Percentiles rank a stretch among this genome's conserved stretches.
phyloP scores from a whole-genome alignment of 1,140 invertebrate species.

The Drosophila prosaltans region DNA sequence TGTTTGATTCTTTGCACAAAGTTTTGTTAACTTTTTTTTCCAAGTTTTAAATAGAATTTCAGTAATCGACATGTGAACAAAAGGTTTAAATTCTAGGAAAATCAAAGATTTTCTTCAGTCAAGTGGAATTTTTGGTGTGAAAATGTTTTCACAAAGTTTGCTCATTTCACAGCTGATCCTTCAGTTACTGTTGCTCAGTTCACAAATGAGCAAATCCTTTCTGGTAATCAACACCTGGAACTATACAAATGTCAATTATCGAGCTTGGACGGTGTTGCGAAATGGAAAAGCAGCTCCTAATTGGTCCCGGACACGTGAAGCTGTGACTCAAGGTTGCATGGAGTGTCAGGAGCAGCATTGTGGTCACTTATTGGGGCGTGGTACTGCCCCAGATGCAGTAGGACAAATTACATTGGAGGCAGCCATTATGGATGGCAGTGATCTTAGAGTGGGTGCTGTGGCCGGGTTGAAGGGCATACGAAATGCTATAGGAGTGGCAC shows the following conservation, averaged over 20 bases:
- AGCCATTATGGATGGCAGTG: not conserved
- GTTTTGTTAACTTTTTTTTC: too few relatives aligned
- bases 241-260: constrained; percentile 36
- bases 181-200: not conserved
- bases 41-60: too few relatives aligned
- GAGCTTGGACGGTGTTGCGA: constrained; percentile 31
- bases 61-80: too few relatives aligned
- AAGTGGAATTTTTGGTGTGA: constrained; percentile 1
- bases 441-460: constrained; percentile 8
- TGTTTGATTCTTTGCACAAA: too few relatives aligned
- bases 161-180: constrained; percentile 12
- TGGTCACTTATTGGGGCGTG: constrained; percentile 20
- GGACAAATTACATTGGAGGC: constrained; percentile 24
- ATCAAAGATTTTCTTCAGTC: constrained; percentile 13
- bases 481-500: constrained; percentile 6
- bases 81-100: too few relatives aligned
- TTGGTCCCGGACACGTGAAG: constrained; percentile 13
- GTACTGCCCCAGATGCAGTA: not conserved
- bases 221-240: constrained; percentile 42
- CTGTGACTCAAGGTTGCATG: constrained; percentile 36
- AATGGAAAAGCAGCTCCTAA: not conserved
- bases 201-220: not conserved
- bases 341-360: constrained; percentile 26
- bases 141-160: constrained; percentile 14
- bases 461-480: not conserved